These are phyloP conservation scores for Tonatia bakeri DNA, from an alignment of 2,113 vertebrate genomes.

Conservation along the genomic window DNA sequence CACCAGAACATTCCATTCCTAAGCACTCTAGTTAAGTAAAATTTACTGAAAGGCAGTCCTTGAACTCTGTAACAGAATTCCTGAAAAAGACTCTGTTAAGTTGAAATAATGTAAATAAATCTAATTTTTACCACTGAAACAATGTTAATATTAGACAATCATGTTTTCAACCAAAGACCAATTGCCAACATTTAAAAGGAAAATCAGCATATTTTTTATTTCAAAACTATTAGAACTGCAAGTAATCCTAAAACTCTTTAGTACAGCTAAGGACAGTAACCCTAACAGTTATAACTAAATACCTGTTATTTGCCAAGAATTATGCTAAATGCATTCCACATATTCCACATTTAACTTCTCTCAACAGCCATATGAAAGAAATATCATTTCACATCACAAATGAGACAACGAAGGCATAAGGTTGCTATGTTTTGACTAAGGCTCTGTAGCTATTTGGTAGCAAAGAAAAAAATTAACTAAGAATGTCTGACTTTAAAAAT, in stretches of 20 bases:
- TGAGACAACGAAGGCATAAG: neutral
- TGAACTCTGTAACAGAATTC: conserved; percentile 55
- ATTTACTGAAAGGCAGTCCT: conserved; percentile 50
- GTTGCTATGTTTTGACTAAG: conserved; percentile 14
- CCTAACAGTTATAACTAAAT: neutral
- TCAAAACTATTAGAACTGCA: neutral
- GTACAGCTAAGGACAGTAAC: neutral
- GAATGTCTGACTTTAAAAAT: neutral
- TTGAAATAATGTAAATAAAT: conserved; percentile 48
- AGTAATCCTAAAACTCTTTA: neutral
- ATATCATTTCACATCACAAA: neutral
- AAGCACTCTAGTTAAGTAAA: conserved; percentile 49
- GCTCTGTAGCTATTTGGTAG: neutral
- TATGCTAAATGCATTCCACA: neutral
- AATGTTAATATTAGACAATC: conserved; percentile 35
- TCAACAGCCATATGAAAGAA: neutral
- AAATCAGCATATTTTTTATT: neutral
- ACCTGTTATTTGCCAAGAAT: neutral
- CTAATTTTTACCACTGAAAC: conserved; percentile 35
- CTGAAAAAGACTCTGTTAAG: conserved; percentile 46
- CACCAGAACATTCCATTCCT: conserved; percentile 60
- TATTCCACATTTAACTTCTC: neutral
- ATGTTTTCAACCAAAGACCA: conserved; percentile 36
- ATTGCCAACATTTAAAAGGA: conserved; percentile 10
- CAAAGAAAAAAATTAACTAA: conserved; percentile 40